These are phyloP conservation scores for Hydrophis major DNA, from an alignment of 2,797 vertebrate species.

Conservation along the genomic window DNA sequence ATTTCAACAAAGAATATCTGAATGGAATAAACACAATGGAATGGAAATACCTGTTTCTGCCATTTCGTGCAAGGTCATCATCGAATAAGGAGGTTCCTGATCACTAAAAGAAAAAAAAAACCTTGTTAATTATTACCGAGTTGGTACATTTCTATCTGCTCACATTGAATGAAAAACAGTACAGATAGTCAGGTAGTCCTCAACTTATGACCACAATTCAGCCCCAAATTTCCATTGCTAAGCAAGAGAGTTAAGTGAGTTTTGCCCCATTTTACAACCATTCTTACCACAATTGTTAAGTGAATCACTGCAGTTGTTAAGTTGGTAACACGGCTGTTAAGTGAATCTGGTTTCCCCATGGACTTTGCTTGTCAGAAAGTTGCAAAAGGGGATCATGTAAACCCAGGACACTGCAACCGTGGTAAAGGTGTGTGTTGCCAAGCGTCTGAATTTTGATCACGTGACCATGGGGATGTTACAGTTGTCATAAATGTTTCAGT, in stretches of 20 bases:
- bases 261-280: not conserved
- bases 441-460: too few species aligned
- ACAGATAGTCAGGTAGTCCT: not conserved
- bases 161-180: slow-evolving; percentile 36
- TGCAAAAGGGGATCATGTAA: not conserved
- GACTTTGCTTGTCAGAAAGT: not conserved
- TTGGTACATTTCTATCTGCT: slow-evolving; percentile 26
- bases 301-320: not conserved
- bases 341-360: not conserved
- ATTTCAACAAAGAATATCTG: not conserved
- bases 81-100: slow-evolving; percentile 98
- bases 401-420: too few species aligned
- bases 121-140: slow-evolving; percentile 53
- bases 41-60: slow-evolving; percentile 92
- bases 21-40: too few species aligned
- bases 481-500: not conserved
- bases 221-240: not conserved
- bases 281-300: not conserved
- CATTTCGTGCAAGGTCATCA: slow-evolving; percentile 99
- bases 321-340: not conserved
- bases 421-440: too few species aligned
- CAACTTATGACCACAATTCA: not conserved
- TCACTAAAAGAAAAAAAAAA: slow-evolving; percentile 83
- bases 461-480: not conserved
- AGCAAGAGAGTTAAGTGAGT: not conserved